Conservation (phyloP, 2,797 vertebrate genomes). For the Echiichthys vipera region DNA sequence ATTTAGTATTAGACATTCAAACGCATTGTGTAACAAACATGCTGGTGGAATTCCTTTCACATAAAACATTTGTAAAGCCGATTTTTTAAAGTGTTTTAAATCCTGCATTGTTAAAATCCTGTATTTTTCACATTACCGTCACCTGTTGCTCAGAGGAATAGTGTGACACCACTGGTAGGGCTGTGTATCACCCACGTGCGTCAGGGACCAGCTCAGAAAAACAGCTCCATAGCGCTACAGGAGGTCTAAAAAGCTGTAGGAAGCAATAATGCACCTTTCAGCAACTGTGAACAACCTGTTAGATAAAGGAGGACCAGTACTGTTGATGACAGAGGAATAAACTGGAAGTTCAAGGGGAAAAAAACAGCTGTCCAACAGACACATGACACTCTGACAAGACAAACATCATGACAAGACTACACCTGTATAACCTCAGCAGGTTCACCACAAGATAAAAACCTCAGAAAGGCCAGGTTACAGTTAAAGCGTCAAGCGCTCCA, state of each 20-base stretch:
- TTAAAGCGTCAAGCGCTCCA: background rate
- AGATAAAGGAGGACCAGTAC: background rate
- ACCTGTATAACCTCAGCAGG: background rate
- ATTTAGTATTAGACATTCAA: background rate
- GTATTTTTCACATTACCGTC: background rate
- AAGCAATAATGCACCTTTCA: background rate
- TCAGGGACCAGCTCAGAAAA: background rate
- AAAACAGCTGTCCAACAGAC: background rate
- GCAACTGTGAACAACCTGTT: background rate
- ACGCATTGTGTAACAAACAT: background rate
- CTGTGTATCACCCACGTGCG: background rate
- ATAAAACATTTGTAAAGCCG: background rate
- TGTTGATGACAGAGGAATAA: slow-evolving; percentile 1
- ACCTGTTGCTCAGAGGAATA: slow-evolving; percentile 1
- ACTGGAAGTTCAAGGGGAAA: background rate
- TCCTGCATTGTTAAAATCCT: too few species aligned
- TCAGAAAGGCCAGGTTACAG: slow-evolving; percentile 6
- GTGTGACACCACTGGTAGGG: background rate
- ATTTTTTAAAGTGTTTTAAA: background rate
- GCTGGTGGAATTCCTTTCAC: background rate
- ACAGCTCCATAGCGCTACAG: background rate
- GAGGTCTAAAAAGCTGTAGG: background rate
- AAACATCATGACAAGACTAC: background rate
- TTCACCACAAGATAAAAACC: slow-evolving; percentile 20
- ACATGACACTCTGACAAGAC: background rate